Base-by-base conservation (phyloP, 2,797 vertebrate species). In the Agapornis canus region DNA sequence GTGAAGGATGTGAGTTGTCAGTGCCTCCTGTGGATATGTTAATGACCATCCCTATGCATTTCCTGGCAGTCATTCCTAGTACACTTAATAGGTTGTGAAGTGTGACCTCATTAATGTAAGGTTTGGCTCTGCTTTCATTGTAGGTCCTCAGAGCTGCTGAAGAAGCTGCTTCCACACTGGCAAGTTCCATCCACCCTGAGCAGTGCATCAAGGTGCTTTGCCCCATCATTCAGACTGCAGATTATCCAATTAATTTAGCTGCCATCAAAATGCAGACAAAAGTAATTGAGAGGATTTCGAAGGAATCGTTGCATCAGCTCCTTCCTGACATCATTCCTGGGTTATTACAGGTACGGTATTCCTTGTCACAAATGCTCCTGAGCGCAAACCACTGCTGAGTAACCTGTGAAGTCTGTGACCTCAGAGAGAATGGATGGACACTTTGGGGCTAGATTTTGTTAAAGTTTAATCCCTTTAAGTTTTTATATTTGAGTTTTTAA, bases 231-330 rank as follows among this genome's bases (percentile, higher is more conserved):
- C 99, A 99, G 98, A 99, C 99, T 1, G 99, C 99, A 8, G 99
- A 99, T 97, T 99, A 99, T 96, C 99, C 99, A 96, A 99, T 99
- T 97, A 99, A 99, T 93, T 98, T 99, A 71, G 99, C 99, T 5
- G 99, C 99, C 96, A 99, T 99, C 97, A 99, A 99, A 98, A 99
- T 99, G 99, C 99, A 99, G 96, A 99, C 99, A 1, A 99, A 99
- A 96, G 99, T 99, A 81, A 99, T 99, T 0, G 99, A 99, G 97
- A 99, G 99, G 97, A 99, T 99, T 66, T 96, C 98, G 94, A 99
- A 99, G 98, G 99, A 99, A 77, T 98, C 99, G 0, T 96, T 99
- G 81, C 97, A 99, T 90, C 98, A 98, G 95, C 98, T 99, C 86
- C 98, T 99, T 39, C 98, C 98, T 0, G 99, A 99, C 97, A 99